A percentile compares a stretch with the other conserved stretches of the same genome.
Evolutionary conservation across 2,113 vertebrate genomes (phyloP).

Genomic region (Sebastes schlegelii): DNA sequence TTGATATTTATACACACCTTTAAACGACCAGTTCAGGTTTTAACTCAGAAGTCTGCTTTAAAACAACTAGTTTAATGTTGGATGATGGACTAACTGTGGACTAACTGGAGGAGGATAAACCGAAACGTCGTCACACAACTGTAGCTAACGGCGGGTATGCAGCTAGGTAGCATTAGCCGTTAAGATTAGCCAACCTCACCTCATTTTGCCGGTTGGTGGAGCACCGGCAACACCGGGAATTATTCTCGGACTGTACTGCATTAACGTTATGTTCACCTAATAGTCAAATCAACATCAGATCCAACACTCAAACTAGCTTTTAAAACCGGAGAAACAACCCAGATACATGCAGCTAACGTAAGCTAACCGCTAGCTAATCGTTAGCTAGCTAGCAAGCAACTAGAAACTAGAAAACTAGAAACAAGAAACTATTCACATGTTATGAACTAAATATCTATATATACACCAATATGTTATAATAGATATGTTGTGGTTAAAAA

Average conservation of each 20-base stretch:
- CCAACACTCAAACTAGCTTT: not conserved
- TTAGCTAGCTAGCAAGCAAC: no score
- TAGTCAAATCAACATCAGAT: not conserved
- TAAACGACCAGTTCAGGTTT: not conserved
- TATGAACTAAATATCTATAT: no score
- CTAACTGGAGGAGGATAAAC: not conserved
- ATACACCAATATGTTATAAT: no score
- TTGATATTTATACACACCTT: not conserved
- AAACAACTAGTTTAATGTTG: not conserved
- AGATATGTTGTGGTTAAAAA: no score
- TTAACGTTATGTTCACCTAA: not conserved
- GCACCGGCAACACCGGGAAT: not conserved
- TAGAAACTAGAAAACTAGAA: no score
- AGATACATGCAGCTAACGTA: slow-evolving; percentile 47
- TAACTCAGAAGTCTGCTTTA: not conserved
- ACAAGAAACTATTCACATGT: no score
- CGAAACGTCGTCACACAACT: slow-evolving; percentile 73
- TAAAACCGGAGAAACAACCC: slow-evolving; percentile 4
- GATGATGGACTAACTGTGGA: not conserved
- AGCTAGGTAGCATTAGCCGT: slow-evolving; percentile 55
- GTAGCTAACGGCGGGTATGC: slow-evolving; percentile 56
- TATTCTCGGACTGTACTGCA: not conserved
- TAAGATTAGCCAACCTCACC: slow-evolving; percentile 50
- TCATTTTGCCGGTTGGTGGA: slow-evolving; percentile 14
- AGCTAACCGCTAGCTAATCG: slow-evolving; percentile 49